A percentile compares a stretch with the other conserved stretches of the same genome.
Evolutionary conservation across 2,797 vertebrate genomes (phyloP).

Genomic region (Poecilia gillii): DNA sequence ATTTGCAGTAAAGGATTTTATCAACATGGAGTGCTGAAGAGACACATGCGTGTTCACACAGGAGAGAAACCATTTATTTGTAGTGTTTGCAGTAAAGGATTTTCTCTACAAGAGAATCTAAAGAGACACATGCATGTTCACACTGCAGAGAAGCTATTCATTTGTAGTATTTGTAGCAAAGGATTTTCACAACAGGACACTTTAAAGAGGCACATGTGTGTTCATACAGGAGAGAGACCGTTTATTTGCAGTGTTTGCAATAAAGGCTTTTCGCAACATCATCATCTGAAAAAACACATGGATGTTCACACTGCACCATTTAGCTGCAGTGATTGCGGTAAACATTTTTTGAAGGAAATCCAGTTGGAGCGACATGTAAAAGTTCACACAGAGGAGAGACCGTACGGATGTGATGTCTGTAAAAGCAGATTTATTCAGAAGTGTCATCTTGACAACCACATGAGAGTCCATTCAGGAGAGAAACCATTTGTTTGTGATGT

Average conservation of each 20-base stretch:
- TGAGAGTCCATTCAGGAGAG: neutral
- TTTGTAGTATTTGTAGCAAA: slow-evolving; percentile 7
- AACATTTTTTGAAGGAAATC: slow-evolving; percentile 4
- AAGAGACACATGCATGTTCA: slow-evolving; percentile 6
- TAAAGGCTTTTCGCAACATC: slow-evolving; percentile 7
- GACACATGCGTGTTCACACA: slow-evolving; percentile 9
- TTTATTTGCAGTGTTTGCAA: slow-evolving; percentile 11
- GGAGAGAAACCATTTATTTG: slow-evolving; percentile 1
- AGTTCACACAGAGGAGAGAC: slow-evolving; percentile 4
- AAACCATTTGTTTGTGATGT: neutral
- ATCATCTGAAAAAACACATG: slow-evolving; percentile 12
- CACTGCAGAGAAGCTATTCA: slow-evolving; percentile 7
- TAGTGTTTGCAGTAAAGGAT: slow-evolving; percentile 1
- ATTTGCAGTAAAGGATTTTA: slow-evolving; percentile 11
- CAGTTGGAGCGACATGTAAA: slow-evolving; percentile 4
- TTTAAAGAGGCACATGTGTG: slow-evolving; percentile 12
- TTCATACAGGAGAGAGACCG: slow-evolving; percentile 2
- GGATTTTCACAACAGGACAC: slow-evolving; percentile 6
- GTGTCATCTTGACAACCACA: neutral
- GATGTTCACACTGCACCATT: neutral
- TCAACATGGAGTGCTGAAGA: slow-evolving; percentile 9
- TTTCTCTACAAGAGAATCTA: slow-evolving; percentile 9
- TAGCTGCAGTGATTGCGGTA: neutral
- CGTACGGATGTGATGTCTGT: slow-evolving; percentile 1
- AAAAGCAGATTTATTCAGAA: neutral